A percentile compares a stretch with the other conserved stretches of the same genome.
These are phyloP conservation scores for Cryptotermes secundus DNA, from an alignment of 1,140 invertebrate genomes.

Conservation along the genomic window DNA sequence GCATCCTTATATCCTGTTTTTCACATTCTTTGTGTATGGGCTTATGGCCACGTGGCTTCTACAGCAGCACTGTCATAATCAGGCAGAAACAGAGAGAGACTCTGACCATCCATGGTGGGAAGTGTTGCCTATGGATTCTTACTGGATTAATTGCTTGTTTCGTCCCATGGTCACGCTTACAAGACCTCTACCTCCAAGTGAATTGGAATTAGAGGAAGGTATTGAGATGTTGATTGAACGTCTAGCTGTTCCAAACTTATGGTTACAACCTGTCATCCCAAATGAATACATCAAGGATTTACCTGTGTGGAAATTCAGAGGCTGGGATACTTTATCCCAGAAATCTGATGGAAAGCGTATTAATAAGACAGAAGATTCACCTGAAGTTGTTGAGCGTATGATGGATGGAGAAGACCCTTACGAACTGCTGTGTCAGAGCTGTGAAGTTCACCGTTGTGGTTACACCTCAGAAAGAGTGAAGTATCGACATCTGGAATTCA, in stretches of 20 bases:
- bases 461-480: constrained; percentile 16
- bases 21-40: constrained; percentile 28
- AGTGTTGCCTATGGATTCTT: constrained; percentile 41
- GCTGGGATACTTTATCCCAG: constrained; percentile 34
- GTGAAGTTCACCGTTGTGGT: background rate
- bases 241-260: constrained; percentile 52
- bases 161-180: constrained; percentile 43
- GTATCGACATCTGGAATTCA: no score
- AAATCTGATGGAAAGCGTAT: background rate
- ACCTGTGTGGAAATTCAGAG: constrained; percentile 52
- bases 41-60: constrained; percentile 24
- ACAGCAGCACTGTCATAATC: background rate
- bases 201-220: constrained; percentile 44
- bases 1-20: constrained; percentile 34
- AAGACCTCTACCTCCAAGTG: constrained; percentile 39
- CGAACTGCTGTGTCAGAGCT: background rate
- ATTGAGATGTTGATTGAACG: constrained; percentile 49
- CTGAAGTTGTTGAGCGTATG: constrained; percentile 23
- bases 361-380: constrained; percentile 15
- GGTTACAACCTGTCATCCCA: constrained; percentile 50
- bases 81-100: background rate
- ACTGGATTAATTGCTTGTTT: constrained; percentile 45
- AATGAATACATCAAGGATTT: constrained; percentile 55
- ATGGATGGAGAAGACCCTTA: constrained; percentile 32
- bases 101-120: constrained; percentile 39